A percentile compares a stretch with the other conserved stretches of the same genome.
These are phyloP conservation scores for Candoia aspera DNA, from an alignment of 2,113 vertebrate genomes.

Conservation along the genomic window DNA sequence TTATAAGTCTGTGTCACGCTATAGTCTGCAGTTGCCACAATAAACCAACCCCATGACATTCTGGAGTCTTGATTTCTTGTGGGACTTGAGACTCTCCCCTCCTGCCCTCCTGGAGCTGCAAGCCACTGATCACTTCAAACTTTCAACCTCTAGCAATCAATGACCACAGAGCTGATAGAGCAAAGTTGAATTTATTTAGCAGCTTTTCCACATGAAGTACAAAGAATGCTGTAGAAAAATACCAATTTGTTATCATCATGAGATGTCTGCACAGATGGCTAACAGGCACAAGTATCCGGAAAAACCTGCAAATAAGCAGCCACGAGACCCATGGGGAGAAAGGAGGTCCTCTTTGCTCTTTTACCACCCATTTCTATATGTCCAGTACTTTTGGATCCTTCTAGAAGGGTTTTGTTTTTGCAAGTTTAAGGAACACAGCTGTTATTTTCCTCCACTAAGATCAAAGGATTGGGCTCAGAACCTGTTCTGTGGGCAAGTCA, in stretches of 20 bases:
- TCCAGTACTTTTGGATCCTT: neutral
- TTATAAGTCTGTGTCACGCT: too few species aligned
- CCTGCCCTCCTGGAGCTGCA: neutral
- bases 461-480: neutral
- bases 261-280: neutral
- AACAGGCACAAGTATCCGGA: neutral
- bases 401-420: neutral
- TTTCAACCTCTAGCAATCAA: neutral
- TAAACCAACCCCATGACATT: neutral
- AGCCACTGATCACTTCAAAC: neutral
- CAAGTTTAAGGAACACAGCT: neutral
- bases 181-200: slow-evolving; percentile 51
- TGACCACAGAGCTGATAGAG: neutral
- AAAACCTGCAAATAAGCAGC: slow-evolving; percentile 17
- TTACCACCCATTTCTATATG: neutral
- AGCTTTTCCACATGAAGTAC: slow-evolving; percentile 38
- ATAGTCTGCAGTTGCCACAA: neutral
- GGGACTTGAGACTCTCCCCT: neutral
- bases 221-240: slow-evolving; percentile 60
- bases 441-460: neutral
- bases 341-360: neutral
- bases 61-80: neutral
- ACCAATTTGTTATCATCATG: slow-evolving; percentile 26
- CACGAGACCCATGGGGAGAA: neutral
- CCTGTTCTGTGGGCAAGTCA: neutral